Evolutionary conservation across 2,113 vertebrate genomes (phyloP).

Genomic region (Psammodynastes pulverulentus): DNA sequence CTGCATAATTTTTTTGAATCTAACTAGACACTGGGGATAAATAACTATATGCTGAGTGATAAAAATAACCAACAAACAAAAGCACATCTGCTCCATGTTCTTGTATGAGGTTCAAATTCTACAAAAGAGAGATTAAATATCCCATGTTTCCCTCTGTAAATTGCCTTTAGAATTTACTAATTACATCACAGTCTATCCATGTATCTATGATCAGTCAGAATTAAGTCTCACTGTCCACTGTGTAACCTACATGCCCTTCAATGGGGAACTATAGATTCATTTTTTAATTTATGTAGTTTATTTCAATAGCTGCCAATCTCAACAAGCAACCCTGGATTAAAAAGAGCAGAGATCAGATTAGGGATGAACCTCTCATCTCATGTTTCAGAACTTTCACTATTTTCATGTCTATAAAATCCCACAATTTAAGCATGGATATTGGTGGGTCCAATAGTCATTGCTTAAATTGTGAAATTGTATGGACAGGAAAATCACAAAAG

Average conservation of each 20-base stretch:
- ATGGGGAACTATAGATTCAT: background rate
- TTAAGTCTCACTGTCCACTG: background rate
- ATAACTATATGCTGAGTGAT: background rate
- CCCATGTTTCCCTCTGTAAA: background rate
- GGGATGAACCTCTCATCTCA: background rate
- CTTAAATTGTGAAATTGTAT: no score
- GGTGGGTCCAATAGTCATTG: no score
- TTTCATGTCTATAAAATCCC: background rate
- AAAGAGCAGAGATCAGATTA: background rate
- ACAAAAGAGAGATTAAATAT: background rate
- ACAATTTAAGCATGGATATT: background rate
- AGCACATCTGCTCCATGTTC: background rate
- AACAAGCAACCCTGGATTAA: background rate
- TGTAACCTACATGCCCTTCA: background rate
- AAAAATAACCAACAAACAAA: background rate
- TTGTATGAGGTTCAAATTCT: background rate
- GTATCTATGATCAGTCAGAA: background rate
- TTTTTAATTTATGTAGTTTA: background rate
- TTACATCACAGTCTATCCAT: no score
- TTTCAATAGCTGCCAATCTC: background rate
- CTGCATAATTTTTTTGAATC: background rate
- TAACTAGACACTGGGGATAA: background rate
- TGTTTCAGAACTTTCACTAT: background rate
- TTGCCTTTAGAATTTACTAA: background rate
- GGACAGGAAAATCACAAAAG: no score